Base-by-base conservation (phyloP, 2,797 vertebrate species). In the Lacerta agilis region DNA sequence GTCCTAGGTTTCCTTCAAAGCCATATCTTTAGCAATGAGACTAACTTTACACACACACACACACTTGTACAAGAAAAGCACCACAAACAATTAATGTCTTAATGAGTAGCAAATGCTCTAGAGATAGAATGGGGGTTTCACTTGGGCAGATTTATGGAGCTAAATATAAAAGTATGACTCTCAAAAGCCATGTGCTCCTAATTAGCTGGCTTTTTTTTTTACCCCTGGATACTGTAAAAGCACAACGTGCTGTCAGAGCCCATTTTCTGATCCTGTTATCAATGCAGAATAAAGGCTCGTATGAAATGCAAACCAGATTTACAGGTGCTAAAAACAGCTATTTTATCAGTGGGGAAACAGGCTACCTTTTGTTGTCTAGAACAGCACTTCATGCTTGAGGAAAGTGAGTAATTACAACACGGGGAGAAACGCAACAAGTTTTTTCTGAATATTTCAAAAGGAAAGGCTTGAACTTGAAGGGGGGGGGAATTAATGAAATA, bases 151-250 rank as follows among this genome's bases (percentile, higher is more conserved):
- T 94, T 95, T 95, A 91, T 85, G 87, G 88, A 95, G 89, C 92
- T 95, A 92, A 95, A 94, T 95, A 94, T 91, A 94, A 95, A 95
- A 92, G 88, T 92, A 94, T 93, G 89, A 90, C 84, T 94, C 93
- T 95, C 92, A 90, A 92, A 96, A 96, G 88, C 94, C 96, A 97
- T 95, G 92, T 97, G 95, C 92, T 96, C 93, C 90, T 93, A 96
- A 96, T 97, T 97, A 97, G 94, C 92, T 94, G 61, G 82, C 87
- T 86, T 94, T 96, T 95, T 73, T 27, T 29, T 95, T 25, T 20
- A 95, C 92, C 92, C 90, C 95, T 96, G 94, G 94, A 94, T 96
- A 95, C 94, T 96, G 95, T 97, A 97, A 97, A 96, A 95, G 94
- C 94, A 94, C 95, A 96, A 94, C 90, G 88, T 89, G 94, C 96